Evolutionary conservation across 2,113 vertebrate species (phyloP), one percentile per base, ranked within the genome.

Genomic region (Rhadina sibilatrix): DNA sequence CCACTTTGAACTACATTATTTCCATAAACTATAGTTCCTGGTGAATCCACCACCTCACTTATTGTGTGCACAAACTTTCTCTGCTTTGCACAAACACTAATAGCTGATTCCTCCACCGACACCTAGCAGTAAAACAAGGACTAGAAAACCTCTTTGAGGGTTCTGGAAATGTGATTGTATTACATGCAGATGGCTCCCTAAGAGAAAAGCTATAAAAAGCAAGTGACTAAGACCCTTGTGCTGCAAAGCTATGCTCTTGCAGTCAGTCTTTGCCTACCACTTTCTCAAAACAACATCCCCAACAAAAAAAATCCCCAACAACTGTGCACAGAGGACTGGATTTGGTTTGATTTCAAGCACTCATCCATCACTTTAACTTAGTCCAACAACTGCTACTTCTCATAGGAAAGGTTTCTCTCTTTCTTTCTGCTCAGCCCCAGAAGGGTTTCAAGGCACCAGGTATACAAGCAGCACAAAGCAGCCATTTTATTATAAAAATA

Each of bases 121-220:
- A 81, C 19, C 25, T 49, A 66, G 15, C 53, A 77, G 50, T 46
- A 63, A 83, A 83, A 54, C 27, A 72, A 83, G 44, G 53, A 79
- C 56, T 84, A 87, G 25, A 59, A 85, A 95, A 46, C 17, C 9
- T 57, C 61, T 89, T 60, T 61, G 38, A 83, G 49, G 24, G n/a
- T 85, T 27, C 33, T 68, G 57, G 57, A 77, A 83, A 80, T 19
- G 31, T 22, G 90, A 74, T 13, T 59, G 56, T 82, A 86, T 50
- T 46, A 53, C 33, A 63, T 47, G 42, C 60, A 87, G 70, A 94
- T 46, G 63, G 83, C 52, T 92, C 38, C 12, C 30, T 91, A 63
- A 56, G 40, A 83, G 40, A 71, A 85, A 84, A 85, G 38, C 54
- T 91, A 70, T 76, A 78, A 77, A 94, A 96, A 94, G 46, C 65